Evolutionary conservation across 2,797 vertebrate species (phyloP), one percentile per base, ranked within the genome.

Genomic region (Cygnus olor): DNA sequence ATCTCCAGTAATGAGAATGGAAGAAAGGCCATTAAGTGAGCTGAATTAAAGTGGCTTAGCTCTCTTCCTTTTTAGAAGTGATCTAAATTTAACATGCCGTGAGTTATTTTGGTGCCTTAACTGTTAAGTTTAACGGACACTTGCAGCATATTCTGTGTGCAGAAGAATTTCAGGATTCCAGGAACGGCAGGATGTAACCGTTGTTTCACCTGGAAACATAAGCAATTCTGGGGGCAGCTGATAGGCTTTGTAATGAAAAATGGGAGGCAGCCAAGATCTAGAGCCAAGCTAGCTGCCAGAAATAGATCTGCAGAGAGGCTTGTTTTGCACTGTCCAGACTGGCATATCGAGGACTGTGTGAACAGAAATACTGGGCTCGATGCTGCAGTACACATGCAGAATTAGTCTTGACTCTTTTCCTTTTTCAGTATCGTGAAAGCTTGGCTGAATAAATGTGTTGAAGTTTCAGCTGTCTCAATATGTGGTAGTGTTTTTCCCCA

Each of bases 201-300:
- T 51, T 1, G 3, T 74, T 96, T 98, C 97, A 98, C 97, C 97
- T 97, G 97, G 98, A 98, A 98, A 97, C 71, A 89, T 70, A 76
- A 80, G 94, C 90, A 94, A 72, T 95, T 92, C 77, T 93, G 22
- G 77, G 90, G 97, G 91, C 91, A 82, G 89, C 80, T 91, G 94
- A 94, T 95, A 95, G 88, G 56, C 90, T 96, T 93, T 88, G 30
- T 96, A 70, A 92, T 97, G 90, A 94, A 72, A 88, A 72, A 74
- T 92, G 95, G 95, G 95, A 96, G 74, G 90, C 63, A 74, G 96
- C 97, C 97, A 93, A 95, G 89, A 82, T 80, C 60, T 24, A 2
- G 85, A 97, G 95, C 88, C 95, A 96, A 94, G 69, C 56, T 66
- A 54, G 68, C 45, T 85, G 90, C 88, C 85, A 95, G 95, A 93